Base-by-base conservation (phyloP, 2,797 vertebrate species). In the Urophycis tenuis region DNA sequence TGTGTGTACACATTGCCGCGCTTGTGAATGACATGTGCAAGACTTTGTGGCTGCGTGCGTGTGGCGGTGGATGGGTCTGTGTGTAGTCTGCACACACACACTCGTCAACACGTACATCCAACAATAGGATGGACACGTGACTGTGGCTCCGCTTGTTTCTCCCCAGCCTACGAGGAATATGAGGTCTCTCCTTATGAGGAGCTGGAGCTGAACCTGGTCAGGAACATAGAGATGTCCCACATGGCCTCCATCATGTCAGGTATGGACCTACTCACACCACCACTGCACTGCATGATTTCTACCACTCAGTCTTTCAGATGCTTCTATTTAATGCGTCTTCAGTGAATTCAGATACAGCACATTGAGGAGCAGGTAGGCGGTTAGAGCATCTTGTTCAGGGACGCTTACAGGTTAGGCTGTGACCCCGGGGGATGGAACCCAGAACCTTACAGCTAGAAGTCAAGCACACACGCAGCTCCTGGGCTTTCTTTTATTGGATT, bases 151-250 rank as follows among this genome's bases (percentile, higher is more conserved):
- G 10, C 30, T 70, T 31, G 29, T 71, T 5, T 32, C 32, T 19
- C 32, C 32, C 31, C 69, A 93, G 96, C 93, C 81, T 94, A 95
- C 82, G 93, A 95, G 70, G 93, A 93, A 85, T 92, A 95, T 85
- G 93, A 95, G 45, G 85, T 94, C 49, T 96, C 95, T 75, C 96
- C 96, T 8, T 97, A 97, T 83, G 93, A 95, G 81, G 95, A 96
- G 72, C 86, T 92, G 82, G 90, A 90, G 83, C 86, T 93, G 45
- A 94, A 92, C 82, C 91, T 94, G 76, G 92, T 92, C 79, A 93
- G 92, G 88, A 94, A 94, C 86, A 92, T 94, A 72, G 94, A 96
- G 83, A 91, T 94, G 84, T 92, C 92, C 3, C 93, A 93, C 35
- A 91, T 96, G 90, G 93, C 91, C 77, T 92, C 92, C 87, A 91